These are phyloP conservation scores for Uromys caudimaculatus DNA, from an alignment of 2,797 vertebrate species.

Conservation along the genomic window DNA sequence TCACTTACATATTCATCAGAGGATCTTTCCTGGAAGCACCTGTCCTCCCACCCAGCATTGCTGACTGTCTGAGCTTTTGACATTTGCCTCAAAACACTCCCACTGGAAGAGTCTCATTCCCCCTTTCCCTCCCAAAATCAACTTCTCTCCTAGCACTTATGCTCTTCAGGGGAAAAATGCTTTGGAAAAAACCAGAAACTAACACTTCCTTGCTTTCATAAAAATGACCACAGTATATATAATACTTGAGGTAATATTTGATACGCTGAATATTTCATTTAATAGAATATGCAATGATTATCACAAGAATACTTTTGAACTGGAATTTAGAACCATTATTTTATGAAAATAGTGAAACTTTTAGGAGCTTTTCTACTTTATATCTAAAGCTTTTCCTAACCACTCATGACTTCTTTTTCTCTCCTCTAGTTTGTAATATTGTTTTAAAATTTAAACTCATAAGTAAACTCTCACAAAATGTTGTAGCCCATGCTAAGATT, in stretches of 20 bases:
- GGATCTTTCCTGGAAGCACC: constrained; percentile 30
- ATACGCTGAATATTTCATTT: background rate
- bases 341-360: background rate
- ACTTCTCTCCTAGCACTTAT: background rate
- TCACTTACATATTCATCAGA: constrained; percentile 68
- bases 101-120: background rate
- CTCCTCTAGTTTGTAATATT: background rate
- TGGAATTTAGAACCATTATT: constrained; percentile 20
- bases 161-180: background rate
- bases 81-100: constrained; percentile 16
- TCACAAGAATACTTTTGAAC: background rate
- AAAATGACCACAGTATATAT: background rate
- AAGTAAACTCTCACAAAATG: background rate
- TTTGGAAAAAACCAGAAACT: constrained; percentile 11
- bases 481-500: background rate
- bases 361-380: constrained; percentile 1
- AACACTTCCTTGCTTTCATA: background rate
- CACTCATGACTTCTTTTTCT: background rate
- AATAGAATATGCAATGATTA: background rate
- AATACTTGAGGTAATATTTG: background rate
- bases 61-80: constrained; percentile 50
- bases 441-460: background rate
- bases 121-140: background rate
- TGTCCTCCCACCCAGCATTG: constrained; percentile 21
- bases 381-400: background rate